These are phyloP conservation scores for Clavelina lepadiformis DNA, from an alignment of 23 tunicate species.

Conservation along the genomic window DNA sequence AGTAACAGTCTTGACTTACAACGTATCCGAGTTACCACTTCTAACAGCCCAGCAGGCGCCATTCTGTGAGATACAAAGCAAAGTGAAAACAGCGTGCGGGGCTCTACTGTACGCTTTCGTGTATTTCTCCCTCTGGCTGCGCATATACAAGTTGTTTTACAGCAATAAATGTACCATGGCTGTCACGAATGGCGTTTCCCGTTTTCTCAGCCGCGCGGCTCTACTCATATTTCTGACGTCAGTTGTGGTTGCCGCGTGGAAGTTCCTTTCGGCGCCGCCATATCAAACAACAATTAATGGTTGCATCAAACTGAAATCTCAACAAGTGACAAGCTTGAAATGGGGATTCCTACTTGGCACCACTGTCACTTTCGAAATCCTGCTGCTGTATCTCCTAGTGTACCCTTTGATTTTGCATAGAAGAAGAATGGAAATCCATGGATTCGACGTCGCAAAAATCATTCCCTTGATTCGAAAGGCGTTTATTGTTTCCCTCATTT, in stretches of 20 bases:
- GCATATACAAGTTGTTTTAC: slow-evolving; percentile 28
- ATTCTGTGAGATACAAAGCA: slow-evolving; percentile 10
- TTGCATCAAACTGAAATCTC: slow-evolving; percentile 4
- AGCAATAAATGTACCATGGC: slow-evolving; percentile 9
- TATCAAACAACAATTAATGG: slow-evolving; percentile 16
- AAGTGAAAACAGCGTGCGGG: slow-evolving; percentile 11
- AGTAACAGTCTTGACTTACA: neutral
- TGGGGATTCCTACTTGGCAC: slow-evolving; percentile 27
- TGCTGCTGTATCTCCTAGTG: slow-evolving; percentile 20
- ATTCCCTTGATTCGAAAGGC: slow-evolving; percentile 31
- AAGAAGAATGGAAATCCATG: slow-evolving; percentile 7
- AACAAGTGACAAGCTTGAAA: slow-evolving; percentile 7
- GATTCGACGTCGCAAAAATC: slow-evolving; percentile 14
- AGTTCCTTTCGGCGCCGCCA: slow-evolving; percentile 21
- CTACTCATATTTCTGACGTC: neutral
- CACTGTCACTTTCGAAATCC: slow-evolving; percentile 14
- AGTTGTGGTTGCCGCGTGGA: neutral
- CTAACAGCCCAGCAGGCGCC: neutral
- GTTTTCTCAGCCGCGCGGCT: slow-evolving; percentile 11
- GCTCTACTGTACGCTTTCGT: slow-evolving; percentile 13
- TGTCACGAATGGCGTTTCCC: neutral
- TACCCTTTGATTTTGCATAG: slow-evolving; percentile 26
- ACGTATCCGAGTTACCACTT: neutral
- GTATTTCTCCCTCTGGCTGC: slow-evolving; percentile 37
- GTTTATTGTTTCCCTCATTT: slow-evolving; percentile 10